A percentile compares a stretch with the other conserved stretches of the same genome.
Evolutionary conservation across 2,113 vertebrate species (phyloP).

Genomic region (Bos javanicus): DNA sequence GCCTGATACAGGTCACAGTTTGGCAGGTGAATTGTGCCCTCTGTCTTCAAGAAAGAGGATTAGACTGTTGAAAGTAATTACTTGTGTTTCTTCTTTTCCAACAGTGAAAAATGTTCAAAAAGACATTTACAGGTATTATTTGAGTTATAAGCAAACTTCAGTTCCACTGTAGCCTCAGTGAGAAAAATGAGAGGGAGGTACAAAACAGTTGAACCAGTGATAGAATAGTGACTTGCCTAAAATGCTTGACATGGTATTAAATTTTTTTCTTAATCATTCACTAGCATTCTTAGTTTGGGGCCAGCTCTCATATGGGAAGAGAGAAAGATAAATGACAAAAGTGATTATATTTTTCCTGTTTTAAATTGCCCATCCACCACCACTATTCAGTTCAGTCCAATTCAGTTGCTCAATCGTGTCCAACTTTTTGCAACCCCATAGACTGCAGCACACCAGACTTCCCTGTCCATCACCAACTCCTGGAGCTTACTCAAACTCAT

Average conservation of each 20-base stretch:
- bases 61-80: not conserved
- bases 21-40: not conserved
- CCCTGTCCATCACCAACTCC: not conserved
- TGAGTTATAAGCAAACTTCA: not conserved
- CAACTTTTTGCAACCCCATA: not conserved
- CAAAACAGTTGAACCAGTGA: not conserved
- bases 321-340: not conserved
- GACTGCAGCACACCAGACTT: not conserved
- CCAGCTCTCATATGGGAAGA: not conserved
- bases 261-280: not conserved
- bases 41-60: not conserved
- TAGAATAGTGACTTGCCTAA: not conserved
- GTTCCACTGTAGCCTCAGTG: not conserved
- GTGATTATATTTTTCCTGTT: not conserved
- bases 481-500: not conserved
- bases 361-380: not conserved
- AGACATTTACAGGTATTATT: not conserved
- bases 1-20: not conserved
- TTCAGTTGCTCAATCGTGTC: not conserved
- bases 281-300: not conserved
- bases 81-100: conserved; percentile 16
- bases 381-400: not conserved
- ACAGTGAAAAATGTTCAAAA: not conserved
- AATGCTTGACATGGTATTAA: not conserved
- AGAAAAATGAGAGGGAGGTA: not conserved